These are phyloP conservation scores for Tolmerus cingulatus DNA, from an alignment of 2,888 invertebrate species.

Conservation along the genomic window DNA sequence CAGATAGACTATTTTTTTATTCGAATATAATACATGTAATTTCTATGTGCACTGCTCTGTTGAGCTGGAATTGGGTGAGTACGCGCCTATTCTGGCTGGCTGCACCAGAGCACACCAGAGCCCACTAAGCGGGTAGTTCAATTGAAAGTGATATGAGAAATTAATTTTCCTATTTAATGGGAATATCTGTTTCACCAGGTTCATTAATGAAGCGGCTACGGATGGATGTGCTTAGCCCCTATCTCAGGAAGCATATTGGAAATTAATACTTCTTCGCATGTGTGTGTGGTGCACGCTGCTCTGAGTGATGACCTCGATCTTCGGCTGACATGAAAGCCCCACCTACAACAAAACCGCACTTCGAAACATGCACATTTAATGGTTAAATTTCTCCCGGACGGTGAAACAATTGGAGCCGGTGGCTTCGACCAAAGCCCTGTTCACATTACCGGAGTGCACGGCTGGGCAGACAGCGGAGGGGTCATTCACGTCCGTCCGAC, in stretches of 20 bases:
- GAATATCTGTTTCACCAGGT: slow-evolving; percentile 20
- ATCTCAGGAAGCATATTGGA: slow-evolving; percentile 15
- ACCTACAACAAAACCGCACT: slow-evolving; percentile 30
- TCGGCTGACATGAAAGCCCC: neutral
- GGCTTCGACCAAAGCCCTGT: neutral
- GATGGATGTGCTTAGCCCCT: slow-evolving; percentile 16
- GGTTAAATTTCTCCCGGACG: slow-evolving; percentile 6
- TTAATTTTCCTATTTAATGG: slow-evolving; percentile 30
- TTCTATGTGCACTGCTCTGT: neutral
- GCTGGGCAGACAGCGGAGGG: neutral
- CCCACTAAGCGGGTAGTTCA: neutral
- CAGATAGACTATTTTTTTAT: neutral
- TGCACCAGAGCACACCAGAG: neutral
- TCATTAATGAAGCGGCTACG: slow-evolving; percentile 6
- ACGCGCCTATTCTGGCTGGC: neutral
- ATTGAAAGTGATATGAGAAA: slow-evolving; percentile 21
- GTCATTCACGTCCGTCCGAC: neutral
- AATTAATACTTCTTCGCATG: slow-evolving; percentile 1
- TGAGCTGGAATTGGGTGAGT: neutral
- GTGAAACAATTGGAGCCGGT: slow-evolving; percentile 3
- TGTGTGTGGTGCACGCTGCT: neutral
- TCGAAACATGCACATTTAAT: slow-evolving; percentile 11
- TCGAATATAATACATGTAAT: neutral
- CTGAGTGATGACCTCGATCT: slow-evolving; percentile 10
- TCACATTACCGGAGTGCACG: neutral